A percentile compares a stretch with the other conserved stretches of the same genome.
Conservation (phyloP, 2,113 vertebrate genomes). For the Ariopsis seemanni region DNA sequence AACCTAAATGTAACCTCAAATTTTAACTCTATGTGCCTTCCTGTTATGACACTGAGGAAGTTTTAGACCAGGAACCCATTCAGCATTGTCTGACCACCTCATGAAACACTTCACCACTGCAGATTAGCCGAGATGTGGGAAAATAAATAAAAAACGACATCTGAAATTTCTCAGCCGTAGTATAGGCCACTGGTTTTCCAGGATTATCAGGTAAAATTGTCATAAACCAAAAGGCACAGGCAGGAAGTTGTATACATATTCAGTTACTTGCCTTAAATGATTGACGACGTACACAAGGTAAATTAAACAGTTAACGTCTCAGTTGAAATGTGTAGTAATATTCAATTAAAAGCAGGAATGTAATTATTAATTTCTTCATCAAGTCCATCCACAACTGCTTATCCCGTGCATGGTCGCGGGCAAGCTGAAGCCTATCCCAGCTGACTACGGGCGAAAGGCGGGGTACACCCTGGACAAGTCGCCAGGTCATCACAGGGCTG, state of each 20-base stretch:
- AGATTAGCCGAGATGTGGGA: neutral
- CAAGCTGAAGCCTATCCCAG: no score
- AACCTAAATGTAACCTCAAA: conserved; percentile 75
- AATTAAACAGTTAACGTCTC: neutral
- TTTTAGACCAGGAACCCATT: neutral
- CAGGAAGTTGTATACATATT: neutral
- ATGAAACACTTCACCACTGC: neutral
- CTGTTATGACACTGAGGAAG: conserved; percentile 53
- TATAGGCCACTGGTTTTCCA: neutral
- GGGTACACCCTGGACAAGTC: no score
- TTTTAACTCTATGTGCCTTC: conserved; percentile 65
- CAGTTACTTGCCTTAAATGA: neutral
- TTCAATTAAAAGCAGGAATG: neutral
- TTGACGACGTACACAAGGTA: no score
- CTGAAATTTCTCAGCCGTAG: neutral
- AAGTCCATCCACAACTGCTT: neutral
- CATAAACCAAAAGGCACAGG: neutral
- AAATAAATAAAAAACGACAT: neutral
- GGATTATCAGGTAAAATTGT: neutral
- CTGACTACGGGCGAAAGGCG: no score
- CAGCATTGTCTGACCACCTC: neutral
- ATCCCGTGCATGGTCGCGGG: no score
- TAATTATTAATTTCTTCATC: neutral
- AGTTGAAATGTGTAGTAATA: neutral
- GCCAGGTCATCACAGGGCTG: no score